phyloP scores from a whole-genome alignment of 2,113 vertebrate genomes.

The Pseudopodoces humilis region DNA sequence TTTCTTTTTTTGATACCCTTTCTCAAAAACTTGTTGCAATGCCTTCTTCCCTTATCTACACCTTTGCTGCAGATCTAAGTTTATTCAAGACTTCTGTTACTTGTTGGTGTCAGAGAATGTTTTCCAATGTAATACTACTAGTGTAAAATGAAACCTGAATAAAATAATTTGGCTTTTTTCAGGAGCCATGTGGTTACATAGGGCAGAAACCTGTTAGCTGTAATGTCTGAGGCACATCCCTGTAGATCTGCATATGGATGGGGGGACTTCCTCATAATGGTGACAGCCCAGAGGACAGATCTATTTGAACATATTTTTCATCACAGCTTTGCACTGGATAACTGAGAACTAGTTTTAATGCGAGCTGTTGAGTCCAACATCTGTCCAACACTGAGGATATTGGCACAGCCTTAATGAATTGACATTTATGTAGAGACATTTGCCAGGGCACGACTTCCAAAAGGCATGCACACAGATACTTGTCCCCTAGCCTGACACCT shows the following conservation, averaged over 20 bases:
- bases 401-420: not conserved
- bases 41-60: not conserved
- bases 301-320: not conserved
- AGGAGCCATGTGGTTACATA: not conserved
- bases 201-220: not conserved
- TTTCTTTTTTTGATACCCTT: not conserved
- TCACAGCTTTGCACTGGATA: not conserved
- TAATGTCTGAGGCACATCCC: rapidly evolving
- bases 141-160: not conserved
- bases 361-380: not conserved
- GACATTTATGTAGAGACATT: not conserved
- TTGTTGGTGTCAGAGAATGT: not conserved
- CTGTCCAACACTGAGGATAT: not conserved
- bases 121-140: not conserved
- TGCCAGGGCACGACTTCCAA: not conserved
- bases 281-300: not conserved
- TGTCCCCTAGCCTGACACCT: not conserved
- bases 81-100: not conserved
- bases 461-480: not conserved
- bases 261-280: not conserved
- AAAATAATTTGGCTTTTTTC: not conserved
- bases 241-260: not conserved
- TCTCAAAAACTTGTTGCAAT: not conserved
- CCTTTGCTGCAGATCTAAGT: not conserved
- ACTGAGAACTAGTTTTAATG: not conserved